Conservation (phyloP, 53 echinoderm and acorn worm species). For the Pentamera pediparva region DNA sequence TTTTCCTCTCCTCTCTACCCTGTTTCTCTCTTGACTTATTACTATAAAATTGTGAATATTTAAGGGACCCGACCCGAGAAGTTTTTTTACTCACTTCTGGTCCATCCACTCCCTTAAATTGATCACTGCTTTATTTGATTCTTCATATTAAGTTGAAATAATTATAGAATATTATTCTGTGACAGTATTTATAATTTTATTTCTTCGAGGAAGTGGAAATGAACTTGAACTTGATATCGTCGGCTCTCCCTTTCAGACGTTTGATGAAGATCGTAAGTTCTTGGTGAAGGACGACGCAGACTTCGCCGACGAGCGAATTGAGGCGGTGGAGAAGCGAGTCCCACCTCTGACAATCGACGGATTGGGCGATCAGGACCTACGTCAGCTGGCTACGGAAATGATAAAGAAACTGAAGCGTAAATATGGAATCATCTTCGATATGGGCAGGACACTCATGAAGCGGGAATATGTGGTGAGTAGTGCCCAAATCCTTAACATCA, state of each 20-base stretch:
- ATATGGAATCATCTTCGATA: slow-evolving; percentile 18
- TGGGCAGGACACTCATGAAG: slow-evolving; percentile 17
- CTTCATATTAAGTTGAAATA: too few species aligned
- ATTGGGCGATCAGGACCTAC: background rate
- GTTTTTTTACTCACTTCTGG: too few species aligned
- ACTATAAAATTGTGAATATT: too few species aligned
- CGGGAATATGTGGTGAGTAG: slow-evolving; percentile 22
- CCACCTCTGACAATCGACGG: background rate
- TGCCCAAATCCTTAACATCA: background rate
- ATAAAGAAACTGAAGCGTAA: slow-evolving; percentile 16
- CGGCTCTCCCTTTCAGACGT: background rate
- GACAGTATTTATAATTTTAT: too few species aligned
- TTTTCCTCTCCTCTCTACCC: too few species aligned
- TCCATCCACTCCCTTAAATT: too few species aligned
- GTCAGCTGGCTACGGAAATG: background rate
- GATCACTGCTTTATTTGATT: too few species aligned
- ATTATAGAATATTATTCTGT: too few species aligned
- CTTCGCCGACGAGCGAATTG: slow-evolving; percentile 11
- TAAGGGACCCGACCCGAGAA: too few species aligned
- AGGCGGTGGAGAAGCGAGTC: slow-evolving; percentile 10
- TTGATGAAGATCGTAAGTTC: slow-evolving; percentile 26
- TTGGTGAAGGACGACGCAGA: slow-evolving; percentile 10
- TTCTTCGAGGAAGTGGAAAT: too few species aligned
- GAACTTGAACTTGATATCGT: background rate
- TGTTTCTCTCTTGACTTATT: too few species aligned